These are phyloP conservation scores for Donacobius atricapilla DNA, from an alignment of 2,113 vertebrate genomes.

Conservation along the genomic window DNA sequence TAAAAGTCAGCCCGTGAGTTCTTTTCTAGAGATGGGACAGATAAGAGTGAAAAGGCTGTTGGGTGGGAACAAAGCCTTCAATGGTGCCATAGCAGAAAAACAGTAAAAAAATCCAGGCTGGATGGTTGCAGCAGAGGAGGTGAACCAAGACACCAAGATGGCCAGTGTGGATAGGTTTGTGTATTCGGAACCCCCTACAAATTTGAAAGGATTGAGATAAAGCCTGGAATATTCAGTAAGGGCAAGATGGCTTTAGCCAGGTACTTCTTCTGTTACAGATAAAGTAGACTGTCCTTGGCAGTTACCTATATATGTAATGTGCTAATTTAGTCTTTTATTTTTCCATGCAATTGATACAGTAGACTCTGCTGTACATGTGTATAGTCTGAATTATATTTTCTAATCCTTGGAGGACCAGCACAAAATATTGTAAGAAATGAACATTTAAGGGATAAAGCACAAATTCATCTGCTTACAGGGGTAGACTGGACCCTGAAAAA, in stretches of 20 bases:
- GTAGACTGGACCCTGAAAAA: neutral
- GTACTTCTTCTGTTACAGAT: neutral
- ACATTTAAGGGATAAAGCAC: neutral
- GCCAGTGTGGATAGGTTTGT: neutral
- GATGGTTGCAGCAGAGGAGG: neutral
- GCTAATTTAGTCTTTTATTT: neutral
- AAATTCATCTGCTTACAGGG: neutral
- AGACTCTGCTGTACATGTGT: rapidly evolving
- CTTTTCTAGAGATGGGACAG: neutral
- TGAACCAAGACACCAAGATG: neutral
- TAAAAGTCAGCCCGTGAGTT: neutral
- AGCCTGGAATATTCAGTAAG: neutral
- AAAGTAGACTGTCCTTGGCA: neutral
- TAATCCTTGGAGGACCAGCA: neutral
- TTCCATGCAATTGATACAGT: neutral
- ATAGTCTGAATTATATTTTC: neutral
- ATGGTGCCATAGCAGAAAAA: neutral
- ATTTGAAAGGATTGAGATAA: neutral
- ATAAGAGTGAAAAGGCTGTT: neutral
- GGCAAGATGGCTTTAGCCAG: neutral
- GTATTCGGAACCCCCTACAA: neutral
- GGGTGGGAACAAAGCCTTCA: neutral
- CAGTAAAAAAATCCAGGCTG: neutral
- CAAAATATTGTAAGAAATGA: neutral
- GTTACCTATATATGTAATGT: neutral